Evolutionary conservation across 2,888 invertebrate species (phyloP).

Genomic region (Lochmaea capreae): DNA sequence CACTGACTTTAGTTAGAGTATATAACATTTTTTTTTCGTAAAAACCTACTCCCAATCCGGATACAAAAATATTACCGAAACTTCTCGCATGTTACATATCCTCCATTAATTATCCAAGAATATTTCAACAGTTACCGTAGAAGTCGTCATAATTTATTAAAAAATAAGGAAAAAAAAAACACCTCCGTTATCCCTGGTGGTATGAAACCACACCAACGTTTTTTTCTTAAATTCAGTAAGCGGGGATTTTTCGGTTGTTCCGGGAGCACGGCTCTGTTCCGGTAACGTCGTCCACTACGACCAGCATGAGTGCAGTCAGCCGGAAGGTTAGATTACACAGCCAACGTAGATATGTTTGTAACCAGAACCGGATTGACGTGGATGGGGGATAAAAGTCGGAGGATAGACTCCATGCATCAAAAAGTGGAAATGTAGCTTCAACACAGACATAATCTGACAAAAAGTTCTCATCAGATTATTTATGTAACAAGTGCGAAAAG

Average conservation of each 20-base stretch:
- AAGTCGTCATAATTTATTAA: background rate
- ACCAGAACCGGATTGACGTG: background rate
- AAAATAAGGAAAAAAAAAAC: background rate
- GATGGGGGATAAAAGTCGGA: too few relatives aligned
- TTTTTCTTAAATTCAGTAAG: slow-evolving; percentile 14
- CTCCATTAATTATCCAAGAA: background rate
- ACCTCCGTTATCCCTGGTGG: background rate
- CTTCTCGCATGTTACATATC: background rate
- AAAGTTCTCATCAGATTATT: too few relatives aligned
- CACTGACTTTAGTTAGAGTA: too few relatives aligned
- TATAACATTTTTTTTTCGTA: too few relatives aligned
- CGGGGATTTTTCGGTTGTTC: slow-evolving; percentile 35
- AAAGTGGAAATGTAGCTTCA: too few relatives aligned
- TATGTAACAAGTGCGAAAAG: too few relatives aligned
- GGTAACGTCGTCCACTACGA: slow-evolving; percentile 20
- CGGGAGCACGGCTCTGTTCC: slow-evolving; percentile 30
- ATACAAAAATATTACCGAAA: background rate
- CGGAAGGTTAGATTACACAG: slow-evolving; percentile 62
- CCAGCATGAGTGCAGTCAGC: slow-evolving; percentile 56
- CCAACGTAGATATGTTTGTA: slow-evolving; percentile 56
- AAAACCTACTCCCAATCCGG: background rate
- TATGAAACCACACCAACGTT: slow-evolving; percentile 14
- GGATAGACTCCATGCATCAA: too few relatives aligned
- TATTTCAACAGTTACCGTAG: background rate
- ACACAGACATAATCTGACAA: too few relatives aligned